phyloP scores from a whole-genome alignment of 1,140 invertebrate species.

The Idris sp. region DNA sequence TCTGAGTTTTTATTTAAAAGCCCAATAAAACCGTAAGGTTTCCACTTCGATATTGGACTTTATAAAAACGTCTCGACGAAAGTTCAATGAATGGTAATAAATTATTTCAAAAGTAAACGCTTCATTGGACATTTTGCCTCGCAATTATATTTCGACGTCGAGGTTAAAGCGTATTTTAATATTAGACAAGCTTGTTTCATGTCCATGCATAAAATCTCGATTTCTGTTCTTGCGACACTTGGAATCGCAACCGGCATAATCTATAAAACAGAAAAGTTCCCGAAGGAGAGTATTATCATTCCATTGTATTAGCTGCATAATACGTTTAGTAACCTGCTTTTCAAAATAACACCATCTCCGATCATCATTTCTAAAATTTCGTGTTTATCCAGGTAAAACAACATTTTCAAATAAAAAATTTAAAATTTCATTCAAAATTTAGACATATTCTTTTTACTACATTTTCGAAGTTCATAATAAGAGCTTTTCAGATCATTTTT shows the following conservation, averaged over 20 bases:
- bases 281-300: slow-evolving; percentile 44
- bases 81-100: slow-evolving; percentile 1
- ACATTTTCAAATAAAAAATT: no score
- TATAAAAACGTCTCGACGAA: background rate
- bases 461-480: no score
- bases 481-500: no score
- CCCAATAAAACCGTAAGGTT: slow-evolving; percentile 14
- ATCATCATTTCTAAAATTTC: slow-evolving; percentile 1
- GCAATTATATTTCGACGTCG: slow-evolving; percentile 13
- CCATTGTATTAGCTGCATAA: slow-evolving; percentile 27
- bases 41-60: slow-evolving; percentile 19
- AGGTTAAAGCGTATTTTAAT: background rate
- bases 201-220: slow-evolving; percentile 51
- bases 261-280: slow-evolving; percentile 38
- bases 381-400: no score
- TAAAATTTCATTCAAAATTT: no score
- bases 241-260: slow-evolving; percentile 6
- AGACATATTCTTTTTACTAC: no score
- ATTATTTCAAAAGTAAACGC: slow-evolving; percentile 8
- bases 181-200: slow-evolving; percentile 44
- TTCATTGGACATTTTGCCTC: background rate
- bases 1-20: slow-evolving; percentile 18
- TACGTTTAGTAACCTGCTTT: slow-evolving; percentile 15
- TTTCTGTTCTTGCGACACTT: slow-evolving; percentile 17
- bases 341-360: background rate